Evolutionary conservation across 2,797 vertebrate species (phyloP).

Genomic region (Rhabdophis nuchalis): DNA sequence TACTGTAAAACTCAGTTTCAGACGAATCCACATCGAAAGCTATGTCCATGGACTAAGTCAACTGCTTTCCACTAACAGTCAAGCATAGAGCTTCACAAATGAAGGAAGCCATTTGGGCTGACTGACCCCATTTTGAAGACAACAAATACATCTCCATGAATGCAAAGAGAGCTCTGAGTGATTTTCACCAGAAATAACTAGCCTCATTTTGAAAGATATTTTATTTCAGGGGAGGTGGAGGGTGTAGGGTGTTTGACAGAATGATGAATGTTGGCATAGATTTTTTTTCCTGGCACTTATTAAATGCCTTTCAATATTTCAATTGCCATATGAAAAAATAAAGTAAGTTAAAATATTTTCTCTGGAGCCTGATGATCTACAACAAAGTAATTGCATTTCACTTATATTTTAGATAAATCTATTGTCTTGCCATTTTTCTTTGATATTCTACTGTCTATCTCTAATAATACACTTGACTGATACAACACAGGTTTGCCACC

Average conservation of each 20-base stretch:
- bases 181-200: slow-evolving; percentile 16
- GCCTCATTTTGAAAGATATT: slow-evolving; percentile 25
- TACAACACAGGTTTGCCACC: background rate
- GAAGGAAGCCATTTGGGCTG: background rate
- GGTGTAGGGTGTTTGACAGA: slow-evolving; percentile 24
- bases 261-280: slow-evolving; percentile 37
- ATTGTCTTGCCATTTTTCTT: background rate
- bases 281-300: slow-evolving; percentile 49
- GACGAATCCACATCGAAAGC: background rate
- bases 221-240: slow-evolving; percentile 36
- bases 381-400: background rate
- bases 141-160: fast-evolving
- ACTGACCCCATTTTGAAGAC: background rate
- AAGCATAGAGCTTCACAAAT: background rate
- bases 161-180: slow-evolving; percentile 2
- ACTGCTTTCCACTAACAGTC: background rate
- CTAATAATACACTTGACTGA: background rate
- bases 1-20: background rate
- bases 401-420: background rate
- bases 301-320: slow-evolving; percentile 32
- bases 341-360: slow-evolving; percentile 30
- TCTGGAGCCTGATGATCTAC: background rate
- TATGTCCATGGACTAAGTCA: background rate
- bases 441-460: background rate
- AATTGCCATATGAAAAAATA: slow-evolving; percentile 34